Conservation (phyloP, 1,140 invertebrate genomes). For the Palaemon carinicauda region DNA sequence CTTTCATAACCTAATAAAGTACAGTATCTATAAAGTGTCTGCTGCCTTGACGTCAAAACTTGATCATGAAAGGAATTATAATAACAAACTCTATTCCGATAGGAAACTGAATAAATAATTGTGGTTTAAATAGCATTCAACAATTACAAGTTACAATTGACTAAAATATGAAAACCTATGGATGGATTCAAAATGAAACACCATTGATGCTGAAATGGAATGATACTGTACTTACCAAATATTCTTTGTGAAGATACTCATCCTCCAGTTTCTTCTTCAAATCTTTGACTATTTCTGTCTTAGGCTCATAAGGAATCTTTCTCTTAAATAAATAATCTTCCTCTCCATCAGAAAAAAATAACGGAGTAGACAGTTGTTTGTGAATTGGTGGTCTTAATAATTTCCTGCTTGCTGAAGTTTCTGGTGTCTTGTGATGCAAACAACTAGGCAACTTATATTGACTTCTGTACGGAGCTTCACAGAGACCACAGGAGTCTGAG, state of each 20-base stretch:
- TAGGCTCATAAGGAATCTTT: slow-evolving; percentile 33
- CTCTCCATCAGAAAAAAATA: background rate
- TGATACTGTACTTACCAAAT: slow-evolving; percentile 10
- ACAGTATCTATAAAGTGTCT: too few species aligned
- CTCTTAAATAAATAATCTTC: background rate
- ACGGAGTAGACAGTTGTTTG: background rate
- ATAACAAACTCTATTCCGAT: too few species aligned
- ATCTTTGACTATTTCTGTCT: slow-evolving; percentile 27
- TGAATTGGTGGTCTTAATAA: background rate
- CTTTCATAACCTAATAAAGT: too few species aligned
- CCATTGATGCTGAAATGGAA: background rate
- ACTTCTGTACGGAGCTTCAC: too few species aligned
- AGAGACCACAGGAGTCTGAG: too few species aligned
- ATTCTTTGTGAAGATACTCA: background rate
- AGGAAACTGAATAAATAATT: too few species aligned
- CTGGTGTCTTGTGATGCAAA: background rate
- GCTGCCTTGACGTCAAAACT: too few species aligned
- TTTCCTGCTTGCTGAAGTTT: background rate
- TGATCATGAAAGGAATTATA: too few species aligned
- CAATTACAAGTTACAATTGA: too few species aligned
- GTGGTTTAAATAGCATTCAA: too few species aligned
- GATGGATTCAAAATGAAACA: too few species aligned
- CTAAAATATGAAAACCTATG: too few species aligned
- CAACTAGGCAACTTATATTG: background rate
- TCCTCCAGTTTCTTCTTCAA: slow-evolving; percentile 29